Conservation (phyloP, 2,797 vertebrate species). For the Poeciliopsis turneri region DNA sequence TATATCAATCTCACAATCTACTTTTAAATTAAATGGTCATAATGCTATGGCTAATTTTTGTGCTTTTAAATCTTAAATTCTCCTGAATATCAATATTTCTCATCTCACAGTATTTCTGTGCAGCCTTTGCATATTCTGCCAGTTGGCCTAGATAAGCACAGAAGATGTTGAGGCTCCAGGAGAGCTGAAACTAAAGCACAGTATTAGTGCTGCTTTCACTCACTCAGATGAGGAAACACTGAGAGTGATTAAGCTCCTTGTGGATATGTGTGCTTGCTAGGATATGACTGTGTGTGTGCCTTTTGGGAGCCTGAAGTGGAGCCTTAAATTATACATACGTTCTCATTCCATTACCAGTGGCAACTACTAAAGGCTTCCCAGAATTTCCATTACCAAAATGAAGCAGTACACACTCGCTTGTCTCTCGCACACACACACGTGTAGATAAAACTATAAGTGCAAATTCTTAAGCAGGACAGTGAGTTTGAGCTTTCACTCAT, state of each 20-base stretch:
- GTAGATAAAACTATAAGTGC: not conserved
- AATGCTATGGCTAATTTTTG: not conserved
- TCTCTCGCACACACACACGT: not conserved
- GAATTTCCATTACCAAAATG: constrained; percentile 77
- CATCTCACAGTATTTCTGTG: constrained; percentile 22
- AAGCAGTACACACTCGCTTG: constrained; percentile 50
- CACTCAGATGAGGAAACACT: constrained; percentile 68
- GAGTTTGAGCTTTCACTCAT: constrained; percentile 3
- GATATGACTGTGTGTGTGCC: constrained; percentile 1
- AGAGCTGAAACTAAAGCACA: constrained; percentile 60
- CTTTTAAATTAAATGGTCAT: not conserved
- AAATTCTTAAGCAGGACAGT: constrained; percentile 5
- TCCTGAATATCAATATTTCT: constrained; percentile 3
- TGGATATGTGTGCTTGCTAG: constrained; percentile 32
- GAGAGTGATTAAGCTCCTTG: constrained; percentile 62
- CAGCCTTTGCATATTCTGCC: constrained; percentile 61
- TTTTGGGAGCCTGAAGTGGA: constrained; percentile 62
- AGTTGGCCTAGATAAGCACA: constrained; percentile 58
- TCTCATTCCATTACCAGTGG: constrained; percentile 78
- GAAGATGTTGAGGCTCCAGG: constrained; percentile 55
- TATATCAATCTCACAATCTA: not conserved
- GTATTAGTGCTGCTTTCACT: constrained; percentile 71
- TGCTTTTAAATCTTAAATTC: not conserved
- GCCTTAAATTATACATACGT: constrained; percentile 80
- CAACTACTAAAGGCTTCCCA: constrained; percentile 74